Evolutionary conservation across 2,797 vertebrate genomes (phyloP).

Genomic region (Florisuga fusca): DNA sequence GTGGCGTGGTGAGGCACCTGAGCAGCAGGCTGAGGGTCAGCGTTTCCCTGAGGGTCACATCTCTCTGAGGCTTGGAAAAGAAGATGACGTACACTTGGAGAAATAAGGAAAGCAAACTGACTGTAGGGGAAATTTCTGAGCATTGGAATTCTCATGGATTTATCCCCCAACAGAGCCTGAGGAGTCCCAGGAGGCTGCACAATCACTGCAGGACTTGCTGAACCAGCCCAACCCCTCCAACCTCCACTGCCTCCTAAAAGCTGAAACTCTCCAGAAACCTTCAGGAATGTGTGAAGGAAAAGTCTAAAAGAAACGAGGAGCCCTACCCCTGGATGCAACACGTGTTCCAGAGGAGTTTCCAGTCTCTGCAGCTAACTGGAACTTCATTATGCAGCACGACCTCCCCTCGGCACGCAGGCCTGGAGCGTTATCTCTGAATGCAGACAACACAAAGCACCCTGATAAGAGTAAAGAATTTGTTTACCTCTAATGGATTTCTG

Average conservation of each 20-base stretch:
- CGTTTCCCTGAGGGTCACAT: not conserved
- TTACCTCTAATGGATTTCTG: conserved; percentile 47
- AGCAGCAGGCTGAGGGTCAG: not conserved
- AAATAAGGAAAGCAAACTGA: not conserved
- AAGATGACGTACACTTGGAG: not conserved
- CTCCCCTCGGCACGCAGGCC: not conserved
- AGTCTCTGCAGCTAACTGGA: accelerated
- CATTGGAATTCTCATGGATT: not conserved
- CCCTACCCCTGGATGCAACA: accelerated
- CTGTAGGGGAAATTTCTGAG: not conserved
- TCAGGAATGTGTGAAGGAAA: accelerated
- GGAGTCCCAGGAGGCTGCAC: not conserved
- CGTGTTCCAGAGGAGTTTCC: not conserved
- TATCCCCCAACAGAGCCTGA: not conserved
- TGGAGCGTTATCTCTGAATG: conserved; percentile 21
- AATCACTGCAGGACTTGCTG: accelerated
- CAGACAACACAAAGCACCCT: conserved; percentile 11
- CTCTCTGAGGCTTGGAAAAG: not conserved
- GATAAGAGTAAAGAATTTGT: conserved; percentile 49
- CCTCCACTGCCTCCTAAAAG: not conserved
- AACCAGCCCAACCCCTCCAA: not conserved
- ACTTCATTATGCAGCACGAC: not conserved
- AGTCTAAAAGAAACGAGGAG: accelerated
- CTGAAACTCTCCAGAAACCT: not conserved
- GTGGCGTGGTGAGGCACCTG: not conserved